Base-by-base conservation (phyloP, 2,797 vertebrate genomes). In the Allobates femoralis region DNA sequence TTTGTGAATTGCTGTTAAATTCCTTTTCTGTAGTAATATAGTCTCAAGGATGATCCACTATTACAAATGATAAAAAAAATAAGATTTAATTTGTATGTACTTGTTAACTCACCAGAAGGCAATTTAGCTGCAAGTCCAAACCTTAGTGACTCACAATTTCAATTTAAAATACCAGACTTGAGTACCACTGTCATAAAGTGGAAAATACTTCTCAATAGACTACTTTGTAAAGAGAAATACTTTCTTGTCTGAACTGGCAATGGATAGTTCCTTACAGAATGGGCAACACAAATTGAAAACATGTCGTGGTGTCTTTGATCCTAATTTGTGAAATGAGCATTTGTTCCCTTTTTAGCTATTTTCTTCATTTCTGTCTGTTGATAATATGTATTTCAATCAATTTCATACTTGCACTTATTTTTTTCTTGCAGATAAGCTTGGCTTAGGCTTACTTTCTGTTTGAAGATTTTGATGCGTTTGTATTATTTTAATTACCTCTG, bases 341-440 rank as follows among this genome's bases (percentile, higher is more conserved):
- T 85, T 88, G 67, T 80, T 81, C 37, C 60, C 55, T 79, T 83
- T 28, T 84, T 64, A 60, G 51, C 60, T 50, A 56, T 69, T 78
- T 78, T 76, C 51, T 87, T 78, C 32, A 19, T 81, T 60, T 62
- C 2, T 69, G 51, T 85, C 34, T 84, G 78, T 84, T 76, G 51
- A 81, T 88, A 88, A 88, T 81, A 76, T 56, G 82, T 55, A 81
- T 88, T 69, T 67, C 50, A 88, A 85, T 80, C 86, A 85, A 88
- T 88, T 88, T 88, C 86, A 88, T 88, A 60, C 83, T 23, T 81
- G 7, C 34, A 69, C 76, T 85, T n/a, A n/a, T n/a, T n/a, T 69
- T 85, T 79, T 77, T 88, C 69, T 69, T 50, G 51, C 26, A 88
- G 81, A 77, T 66, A 81, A 28, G 78, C 78, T 84, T 73, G 67